Conservation (phyloP, 2,888 invertebrate species). For the Tenodera sinensis region DNA sequence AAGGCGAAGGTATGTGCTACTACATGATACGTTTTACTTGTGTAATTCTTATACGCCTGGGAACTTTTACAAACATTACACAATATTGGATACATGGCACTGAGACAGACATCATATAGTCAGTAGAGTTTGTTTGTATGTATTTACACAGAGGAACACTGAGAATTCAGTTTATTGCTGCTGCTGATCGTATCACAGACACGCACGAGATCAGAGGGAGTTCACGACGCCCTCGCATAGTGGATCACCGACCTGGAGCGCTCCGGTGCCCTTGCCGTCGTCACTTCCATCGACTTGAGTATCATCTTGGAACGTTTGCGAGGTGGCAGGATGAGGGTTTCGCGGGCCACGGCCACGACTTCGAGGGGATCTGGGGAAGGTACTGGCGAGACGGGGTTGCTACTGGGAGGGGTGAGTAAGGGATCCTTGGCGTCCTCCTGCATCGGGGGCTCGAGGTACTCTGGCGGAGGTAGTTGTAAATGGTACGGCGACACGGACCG, state of each 20-base stretch:
- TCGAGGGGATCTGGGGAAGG: conserved; percentile 55
- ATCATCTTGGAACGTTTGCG: conserved; percentile 76
- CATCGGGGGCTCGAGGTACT: conserved; percentile 28
- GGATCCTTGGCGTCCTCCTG: conserved; percentile 11
- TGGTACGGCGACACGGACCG: conserved; percentile 27
- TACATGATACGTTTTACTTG: no score
- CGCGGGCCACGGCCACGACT: conserved; percentile 51
- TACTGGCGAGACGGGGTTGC: conserved; percentile 54
- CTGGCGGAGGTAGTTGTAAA: conserved; percentile 33
- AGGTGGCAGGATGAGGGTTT: conserved; percentile 66
- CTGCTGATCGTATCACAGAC: background rate
- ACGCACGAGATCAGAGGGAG: background rate
- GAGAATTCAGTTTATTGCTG: background rate
- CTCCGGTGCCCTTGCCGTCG: conserved; percentile 39
- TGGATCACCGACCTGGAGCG: conserved; percentile 76
- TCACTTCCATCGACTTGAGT: conserved; percentile 59
- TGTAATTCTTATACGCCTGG: no score
- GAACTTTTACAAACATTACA: background rate
- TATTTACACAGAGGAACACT: no score
- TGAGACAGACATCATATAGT: background rate
- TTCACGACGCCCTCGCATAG: conserved; percentile 66
- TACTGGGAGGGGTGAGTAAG: conserved; percentile 50
- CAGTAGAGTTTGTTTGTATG: background rate
- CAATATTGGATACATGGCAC: conserved; percentile 6
- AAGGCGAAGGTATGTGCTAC: no score